Evolutionary conservation across 37 sponge, comb jelly and placozoan species (phyloP).

Genomic region (Ephydatia muelleri): DNA sequence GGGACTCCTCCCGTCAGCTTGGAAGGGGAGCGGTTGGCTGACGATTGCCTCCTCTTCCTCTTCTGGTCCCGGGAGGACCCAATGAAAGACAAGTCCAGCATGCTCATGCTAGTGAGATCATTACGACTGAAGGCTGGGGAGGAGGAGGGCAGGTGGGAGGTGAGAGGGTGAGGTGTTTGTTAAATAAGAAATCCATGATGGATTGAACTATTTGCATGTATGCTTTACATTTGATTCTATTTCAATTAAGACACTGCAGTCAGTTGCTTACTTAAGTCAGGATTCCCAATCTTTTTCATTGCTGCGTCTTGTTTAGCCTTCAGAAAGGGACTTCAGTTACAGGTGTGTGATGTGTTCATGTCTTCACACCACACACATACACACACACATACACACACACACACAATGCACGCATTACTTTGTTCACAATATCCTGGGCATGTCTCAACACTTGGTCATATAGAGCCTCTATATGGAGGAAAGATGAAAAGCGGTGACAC

Average conservation of each 20-base stretch:
- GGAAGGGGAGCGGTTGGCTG: constrained; percentile 21
- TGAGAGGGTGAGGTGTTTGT: not conserved
- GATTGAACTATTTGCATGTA: not conserved
- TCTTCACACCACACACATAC: not conserved
- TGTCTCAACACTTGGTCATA: not conserved
- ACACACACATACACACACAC: not conserved
- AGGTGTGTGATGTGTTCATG: not conserved
- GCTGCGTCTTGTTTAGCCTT: constrained; percentile 46
- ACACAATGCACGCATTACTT: constrained; percentile 13
- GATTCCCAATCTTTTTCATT: constrained; percentile 25
- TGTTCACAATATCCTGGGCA: constrained; percentile 33
- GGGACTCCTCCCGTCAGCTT: not conserved
- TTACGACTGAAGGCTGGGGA: not conserved
- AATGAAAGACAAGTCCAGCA: not conserved
- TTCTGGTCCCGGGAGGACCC: not conserved
- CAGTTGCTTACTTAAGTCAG: constrained; percentile 10
- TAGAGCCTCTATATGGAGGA: not conserved
- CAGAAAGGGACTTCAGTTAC: not conserved
- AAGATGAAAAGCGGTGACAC: not conserved
- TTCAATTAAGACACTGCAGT: not conserved
- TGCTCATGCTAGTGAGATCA: not conserved
- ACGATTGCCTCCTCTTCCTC: not conserved
- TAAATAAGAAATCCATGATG: not conserved
- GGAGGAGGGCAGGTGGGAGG: not conserved
- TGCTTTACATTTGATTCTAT: not conserved